Evolutionary conservation across 2,888 invertebrate species (phyloP).

Genomic region (Hydropsyche betteni): DNA sequence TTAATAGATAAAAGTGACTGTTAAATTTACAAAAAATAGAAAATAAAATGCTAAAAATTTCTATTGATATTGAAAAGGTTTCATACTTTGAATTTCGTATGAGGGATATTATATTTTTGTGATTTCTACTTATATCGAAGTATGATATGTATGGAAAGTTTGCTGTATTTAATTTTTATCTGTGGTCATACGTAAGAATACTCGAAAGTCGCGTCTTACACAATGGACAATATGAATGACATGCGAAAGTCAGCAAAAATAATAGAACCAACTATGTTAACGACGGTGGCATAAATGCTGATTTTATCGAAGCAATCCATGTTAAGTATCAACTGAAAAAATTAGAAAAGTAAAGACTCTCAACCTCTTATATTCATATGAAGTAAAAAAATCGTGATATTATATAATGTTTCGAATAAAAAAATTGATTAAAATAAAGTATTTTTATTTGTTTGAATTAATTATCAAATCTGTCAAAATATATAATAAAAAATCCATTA

Average conservation of each 20-base stretch:
- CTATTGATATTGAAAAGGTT: too few species aligned
- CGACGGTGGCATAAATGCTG: background rate
- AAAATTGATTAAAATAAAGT: too few species aligned
- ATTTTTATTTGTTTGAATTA: too few species aligned
- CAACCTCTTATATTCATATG: too few species aligned
- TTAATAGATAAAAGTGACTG: too few species aligned
- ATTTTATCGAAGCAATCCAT: constrained; percentile 7
- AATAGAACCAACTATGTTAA: background rate
- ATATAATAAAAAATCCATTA: background rate
- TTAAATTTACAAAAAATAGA: too few species aligned
- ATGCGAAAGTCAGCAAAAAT: background rate
- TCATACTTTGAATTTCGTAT: too few species aligned
- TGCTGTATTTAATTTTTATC: background rate
- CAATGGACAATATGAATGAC: background rate
- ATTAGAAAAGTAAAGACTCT: background rate
- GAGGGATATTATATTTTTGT: too few species aligned
- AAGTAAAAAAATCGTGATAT: too few species aligned
- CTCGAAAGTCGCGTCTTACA: background rate
- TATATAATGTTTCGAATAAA: too few species aligned
- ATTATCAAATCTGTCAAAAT: background rate
- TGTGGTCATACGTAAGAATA: background rate
- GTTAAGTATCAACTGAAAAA: constrained; percentile 3
- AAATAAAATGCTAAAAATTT: too few species aligned
- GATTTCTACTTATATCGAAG: too few species aligned
- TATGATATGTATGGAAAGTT: background rate